Percentiles rank a stretch among this genome's conserved stretches.
These are phyloP conservation scores for Anguilla pacifica DNA, from an alignment of 2,797 vertebrate species.

Conservation along the genomic window DNA sequence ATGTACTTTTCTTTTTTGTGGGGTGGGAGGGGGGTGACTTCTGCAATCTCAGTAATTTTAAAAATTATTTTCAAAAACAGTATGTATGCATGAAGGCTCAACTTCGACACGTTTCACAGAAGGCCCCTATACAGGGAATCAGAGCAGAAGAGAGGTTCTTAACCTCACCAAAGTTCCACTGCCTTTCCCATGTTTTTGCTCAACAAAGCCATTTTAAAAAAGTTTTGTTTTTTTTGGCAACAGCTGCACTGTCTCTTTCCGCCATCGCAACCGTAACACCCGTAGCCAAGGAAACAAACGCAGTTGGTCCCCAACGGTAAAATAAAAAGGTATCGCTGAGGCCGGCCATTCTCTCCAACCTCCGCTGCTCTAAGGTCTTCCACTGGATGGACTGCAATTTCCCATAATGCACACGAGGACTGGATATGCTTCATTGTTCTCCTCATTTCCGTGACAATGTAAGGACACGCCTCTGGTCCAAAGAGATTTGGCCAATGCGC, in stretches of 20 bases:
- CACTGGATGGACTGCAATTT: constrained; percentile 30
- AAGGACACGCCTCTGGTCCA: constrained; percentile 47
- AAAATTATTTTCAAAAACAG: neutral
- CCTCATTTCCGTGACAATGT: constrained; percentile 25
- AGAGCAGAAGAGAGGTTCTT: neutral
- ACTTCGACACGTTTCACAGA: neutral
- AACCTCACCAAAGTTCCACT: neutral
- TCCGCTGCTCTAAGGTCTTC: neutral
- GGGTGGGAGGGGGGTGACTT: neutral
- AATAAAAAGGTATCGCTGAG: neutral
- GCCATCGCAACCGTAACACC: neutral
- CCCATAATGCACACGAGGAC: neutral
- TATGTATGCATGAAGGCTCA: neutral
- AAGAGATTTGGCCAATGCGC: constrained; percentile 35
- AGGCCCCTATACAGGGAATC: neutral
- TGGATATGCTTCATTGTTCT: neutral
- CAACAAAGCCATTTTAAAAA: neutral
- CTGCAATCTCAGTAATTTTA: neutral
- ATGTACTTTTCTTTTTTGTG: neutral
- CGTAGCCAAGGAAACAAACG: neutral
- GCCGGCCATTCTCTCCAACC: neutral
- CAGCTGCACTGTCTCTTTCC: neutral
- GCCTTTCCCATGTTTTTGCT: neutral
- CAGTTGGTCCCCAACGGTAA: constrained; percentile 2
- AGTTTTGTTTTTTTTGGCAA: neutral